phyloP scores from a whole-genome alignment of 1,140 invertebrate genomes.

The Drosophila tani region DNA sequence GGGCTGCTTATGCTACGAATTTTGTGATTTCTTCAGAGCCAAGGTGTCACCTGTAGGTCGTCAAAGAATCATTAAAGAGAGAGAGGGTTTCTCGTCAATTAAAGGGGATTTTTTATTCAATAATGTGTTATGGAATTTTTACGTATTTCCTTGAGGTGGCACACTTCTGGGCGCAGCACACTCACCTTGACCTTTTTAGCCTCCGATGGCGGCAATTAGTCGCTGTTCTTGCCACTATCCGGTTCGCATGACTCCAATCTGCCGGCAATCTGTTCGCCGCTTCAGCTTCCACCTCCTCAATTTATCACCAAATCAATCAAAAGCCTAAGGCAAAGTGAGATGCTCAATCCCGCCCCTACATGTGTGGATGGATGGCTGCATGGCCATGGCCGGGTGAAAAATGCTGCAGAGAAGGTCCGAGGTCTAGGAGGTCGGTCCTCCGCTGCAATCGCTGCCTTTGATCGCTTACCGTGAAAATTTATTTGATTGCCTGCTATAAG shows the following conservation, averaged over 20 bases:
- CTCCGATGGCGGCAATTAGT: constrained; percentile 57
- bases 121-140: neutral
- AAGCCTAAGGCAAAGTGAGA: constrained; percentile 62
- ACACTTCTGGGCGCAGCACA: neutral
- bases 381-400: constrained; percentile 52
- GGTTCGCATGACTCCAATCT: constrained; percentile 47
- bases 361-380: constrained; percentile 19
- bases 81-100: neutral
- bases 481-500: constrained; percentile 81
- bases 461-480: constrained; percentile 81
- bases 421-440: constrained; percentile 33
- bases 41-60: constrained; percentile 5
- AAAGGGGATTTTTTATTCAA: no score
- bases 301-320: constrained; percentile 84
- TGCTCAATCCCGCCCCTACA: constrained; percentile 20
- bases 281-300: constrained; percentile 74
- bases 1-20: neutral
- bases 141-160: constrained; percentile 1
- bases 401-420: constrained; percentile 60
- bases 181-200: constrained; percentile 28
- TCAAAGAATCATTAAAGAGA: neutral
- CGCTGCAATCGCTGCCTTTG: constrained; percentile 63
- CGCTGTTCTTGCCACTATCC: constrained; percentile 19
- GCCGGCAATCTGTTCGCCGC: constrained; percentile 70
- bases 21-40: constrained; percentile 5